Percentiles rank a stretch among this genome's conserved stretches.
phyloP scores from a whole-genome alignment of 2,888 invertebrate species.

The Aproaerema taeniolella region DNA sequence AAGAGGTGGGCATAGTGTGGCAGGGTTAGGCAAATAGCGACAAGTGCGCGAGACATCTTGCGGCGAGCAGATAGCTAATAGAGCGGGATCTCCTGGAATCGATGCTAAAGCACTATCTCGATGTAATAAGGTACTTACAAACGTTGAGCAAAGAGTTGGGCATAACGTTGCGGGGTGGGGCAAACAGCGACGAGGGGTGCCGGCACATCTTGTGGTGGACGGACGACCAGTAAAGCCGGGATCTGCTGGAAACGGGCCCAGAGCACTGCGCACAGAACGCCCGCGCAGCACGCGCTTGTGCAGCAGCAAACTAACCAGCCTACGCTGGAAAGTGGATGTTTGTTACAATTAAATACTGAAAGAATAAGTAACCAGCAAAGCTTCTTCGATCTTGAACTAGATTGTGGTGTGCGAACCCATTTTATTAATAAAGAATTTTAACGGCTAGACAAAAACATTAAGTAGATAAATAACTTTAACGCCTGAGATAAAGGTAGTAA shows the following conservation, averaged over 20 bases:
- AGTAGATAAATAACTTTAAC: no score
- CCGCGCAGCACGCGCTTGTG: slow-evolving; percentile 53
- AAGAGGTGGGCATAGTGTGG: no score
- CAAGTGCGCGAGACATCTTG: neutral
- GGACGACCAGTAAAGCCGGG: slow-evolving; percentile 47
- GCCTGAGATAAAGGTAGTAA: no score
- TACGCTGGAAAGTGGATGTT: slow-evolving; percentile 33
- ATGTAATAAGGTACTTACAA: neutral
- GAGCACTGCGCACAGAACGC: slow-evolving; percentile 49
- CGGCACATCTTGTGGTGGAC: slow-evolving; percentile 21
- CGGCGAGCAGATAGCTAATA: neutral
- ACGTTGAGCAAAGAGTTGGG: slow-evolving; percentile 25
- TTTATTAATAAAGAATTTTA: no score
- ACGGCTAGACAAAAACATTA: no score
- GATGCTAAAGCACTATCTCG: neutral
- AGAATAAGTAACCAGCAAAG: no score
- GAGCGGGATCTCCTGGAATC: neutral
- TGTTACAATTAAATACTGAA: no score
- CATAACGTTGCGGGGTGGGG: slow-evolving; percentile 33
- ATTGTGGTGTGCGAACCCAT: no score
- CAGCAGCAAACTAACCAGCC: slow-evolving; percentile 50
- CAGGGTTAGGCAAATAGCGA: no score
- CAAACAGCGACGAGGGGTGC: slow-evolving; percentile 47
- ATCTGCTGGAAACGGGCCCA: slow-evolving; percentile 55
- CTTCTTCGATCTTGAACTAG: no score